phyloP scores from a whole-genome alignment of 2,888 invertebrate genomes.

The Agrochola lychnidis region DNA sequence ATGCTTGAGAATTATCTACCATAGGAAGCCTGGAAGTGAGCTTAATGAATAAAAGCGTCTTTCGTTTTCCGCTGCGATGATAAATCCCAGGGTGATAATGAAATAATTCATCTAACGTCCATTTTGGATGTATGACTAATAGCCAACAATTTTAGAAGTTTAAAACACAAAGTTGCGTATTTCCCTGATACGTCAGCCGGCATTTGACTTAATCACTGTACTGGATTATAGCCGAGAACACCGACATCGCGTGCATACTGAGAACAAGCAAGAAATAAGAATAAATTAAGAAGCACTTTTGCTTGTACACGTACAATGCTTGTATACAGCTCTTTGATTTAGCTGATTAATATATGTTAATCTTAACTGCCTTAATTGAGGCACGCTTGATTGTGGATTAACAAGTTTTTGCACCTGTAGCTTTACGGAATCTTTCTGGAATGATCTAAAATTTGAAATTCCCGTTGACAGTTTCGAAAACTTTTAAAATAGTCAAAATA shows the following conservation, averaged over 20 bases:
- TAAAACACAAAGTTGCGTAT: constrained; percentile 28
- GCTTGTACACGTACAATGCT: constrained; percentile 8
- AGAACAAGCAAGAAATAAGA: constrained; percentile 41
- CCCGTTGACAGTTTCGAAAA: neutral
- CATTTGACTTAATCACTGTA: constrained; percentile 39
- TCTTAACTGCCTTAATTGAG: constrained; percentile 39
- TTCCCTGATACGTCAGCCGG: constrained; percentile 47
- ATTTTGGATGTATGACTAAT: constrained; percentile 43
- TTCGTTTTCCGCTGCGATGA: neutral
- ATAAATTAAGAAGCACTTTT: constrained; percentile 50
- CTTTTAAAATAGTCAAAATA: constrained; percentile 3
- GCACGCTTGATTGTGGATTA: constrained; percentile 30
- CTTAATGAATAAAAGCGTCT: neutral
- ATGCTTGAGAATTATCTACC: neutral
- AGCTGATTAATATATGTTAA: constrained; percentile 47
- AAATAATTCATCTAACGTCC: neutral
- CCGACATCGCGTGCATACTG: constrained; percentile 40
- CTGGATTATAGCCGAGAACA: constrained; percentile 39
- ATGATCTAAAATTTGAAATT: neutral
- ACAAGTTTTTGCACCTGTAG: constrained; percentile 30
- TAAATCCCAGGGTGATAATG: constrained; percentile 3
- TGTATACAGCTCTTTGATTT: constrained; percentile 46
- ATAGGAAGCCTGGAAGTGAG: neutral
- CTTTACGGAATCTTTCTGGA: constrained; percentile 35
- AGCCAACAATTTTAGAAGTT: constrained; percentile 11